These are phyloP conservation scores for Astyanax mexicanus DNA, from an alignment of 2,797 vertebrate genomes.

Conservation along the genomic window DNA sequence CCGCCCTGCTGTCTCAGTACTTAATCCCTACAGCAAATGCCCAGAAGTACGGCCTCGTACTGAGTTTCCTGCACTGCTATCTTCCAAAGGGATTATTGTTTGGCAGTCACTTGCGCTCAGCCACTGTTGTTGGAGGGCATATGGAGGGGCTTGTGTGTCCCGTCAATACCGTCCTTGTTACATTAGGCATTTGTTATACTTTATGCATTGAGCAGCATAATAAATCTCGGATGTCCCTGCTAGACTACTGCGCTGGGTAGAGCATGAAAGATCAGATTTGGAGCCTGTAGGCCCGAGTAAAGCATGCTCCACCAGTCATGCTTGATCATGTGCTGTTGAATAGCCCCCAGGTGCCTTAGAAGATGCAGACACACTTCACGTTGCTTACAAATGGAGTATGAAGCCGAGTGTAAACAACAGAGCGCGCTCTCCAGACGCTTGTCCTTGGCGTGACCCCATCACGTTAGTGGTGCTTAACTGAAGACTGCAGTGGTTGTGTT, in stretches of 20 bases:
- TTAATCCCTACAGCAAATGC: neutral
- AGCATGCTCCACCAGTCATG: constrained; percentile 42
- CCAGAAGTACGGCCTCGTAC: neutral
- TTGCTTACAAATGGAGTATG: neutral
- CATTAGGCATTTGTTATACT: neutral
- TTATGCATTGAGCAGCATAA: neutral
- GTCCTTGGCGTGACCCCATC: neutral
- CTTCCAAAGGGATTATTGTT: neutral
- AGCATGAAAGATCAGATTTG: constrained; percentile 5
- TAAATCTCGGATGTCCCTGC: constrained; percentile 10
- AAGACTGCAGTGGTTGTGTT: neutral
- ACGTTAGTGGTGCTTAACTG: neutral
- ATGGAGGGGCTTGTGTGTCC: constrained; percentile 7
- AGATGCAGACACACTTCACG: neutral
- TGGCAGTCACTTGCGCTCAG: neutral
- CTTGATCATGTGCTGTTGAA: constrained; percentile 38
- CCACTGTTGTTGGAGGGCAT: neutral
- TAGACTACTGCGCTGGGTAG: constrained; percentile 9
- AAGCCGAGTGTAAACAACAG: neutral
- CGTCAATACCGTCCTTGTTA: constrained; percentile 4
- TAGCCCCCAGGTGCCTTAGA: neutral
- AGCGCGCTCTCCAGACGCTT: neutral
- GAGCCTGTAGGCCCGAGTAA: constrained; percentile 29
- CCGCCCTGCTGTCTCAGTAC: neutral
- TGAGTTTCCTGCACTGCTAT: neutral